These are phyloP conservation scores for Cataglyphis rosenhaueri DNA, from an alignment of 2,888 invertebrate genomes.

Conservation along the genomic window DNA sequence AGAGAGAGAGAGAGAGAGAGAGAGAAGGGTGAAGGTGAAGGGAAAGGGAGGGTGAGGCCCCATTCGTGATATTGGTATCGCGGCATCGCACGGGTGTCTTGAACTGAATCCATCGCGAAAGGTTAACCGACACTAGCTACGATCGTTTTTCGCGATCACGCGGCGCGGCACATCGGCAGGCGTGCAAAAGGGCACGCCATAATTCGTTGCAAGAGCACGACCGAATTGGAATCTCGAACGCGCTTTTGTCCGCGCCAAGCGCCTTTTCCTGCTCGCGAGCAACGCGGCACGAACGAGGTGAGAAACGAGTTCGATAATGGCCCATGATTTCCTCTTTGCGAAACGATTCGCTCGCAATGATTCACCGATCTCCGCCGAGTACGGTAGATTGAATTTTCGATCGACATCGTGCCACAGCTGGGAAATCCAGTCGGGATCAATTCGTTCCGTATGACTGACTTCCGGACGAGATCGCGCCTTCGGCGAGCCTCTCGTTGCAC, in stretches of 20 bases:
- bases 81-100: slow-evolving; percentile 30
- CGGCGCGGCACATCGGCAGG: slow-evolving; percentile 43
- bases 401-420: slow-evolving; percentile 41
- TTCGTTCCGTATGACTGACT: slow-evolving; percentile 30
- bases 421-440: slow-evolving; percentile 37
- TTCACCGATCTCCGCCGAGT: slow-evolving; percentile 7
- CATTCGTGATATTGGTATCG: slow-evolving; percentile 25
- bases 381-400: slow-evolving; percentile 68
- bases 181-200: slow-evolving; percentile 74
- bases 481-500: slow-evolving; percentile 32
- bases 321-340: slow-evolving; percentile 53
- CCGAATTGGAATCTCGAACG: slow-evolving; percentile 75
- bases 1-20: neutral
- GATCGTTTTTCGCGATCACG: slow-evolving; percentile 49
- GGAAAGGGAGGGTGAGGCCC: neutral
- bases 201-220: slow-evolving; percentile 72
- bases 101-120: slow-evolving; percentile 71
- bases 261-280: slow-evolving; percentile 55
- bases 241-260: slow-evolving; percentile 66
- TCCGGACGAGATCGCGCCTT: slow-evolving; percentile 29
- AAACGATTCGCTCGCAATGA: slow-evolving; percentile 65
- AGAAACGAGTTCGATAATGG: slow-evolving; percentile 69
- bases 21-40: too few relatives aligned
- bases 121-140: slow-evolving; percentile 60
- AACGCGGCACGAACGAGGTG: slow-evolving; percentile 61